Base-by-base conservation (phyloP, 2,888 invertebrate genomes). In the Herminia tarsipennalis region DNA sequence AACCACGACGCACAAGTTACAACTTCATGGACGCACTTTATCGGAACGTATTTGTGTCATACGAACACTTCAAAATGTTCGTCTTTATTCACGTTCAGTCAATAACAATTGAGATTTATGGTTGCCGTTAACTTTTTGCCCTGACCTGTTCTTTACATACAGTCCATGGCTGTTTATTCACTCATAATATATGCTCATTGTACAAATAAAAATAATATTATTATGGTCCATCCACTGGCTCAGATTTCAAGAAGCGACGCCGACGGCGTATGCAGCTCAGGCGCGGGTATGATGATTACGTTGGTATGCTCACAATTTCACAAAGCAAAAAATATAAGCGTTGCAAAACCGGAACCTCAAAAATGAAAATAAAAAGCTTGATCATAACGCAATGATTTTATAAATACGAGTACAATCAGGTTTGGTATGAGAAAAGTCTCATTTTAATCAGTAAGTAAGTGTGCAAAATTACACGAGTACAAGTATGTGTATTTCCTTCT, bases 321-420 rank as follows among this genome's bases (percentile, higher is more conserved):
- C 20, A 32, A 47, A 50, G 43, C 13, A 38, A 56, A 58, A 49
- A 47, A 35, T 25, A 24, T 14, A 51, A 51, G 27, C 44, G 29
- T 53, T 42, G 33, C 29, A 38, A 60, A 56, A 60, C 43, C 41
- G 29, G 44, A 56, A 50, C 59, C 20, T 47, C 34, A 42, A 53
- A 53, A 50, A 32, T 38, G 8, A 42, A 48, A 41, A 52, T 37
- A 52, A 50, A 46, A 42, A 33, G 27, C 45, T 47, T 13, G 25
- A 42, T 52, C 38, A 39, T 22, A 63, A 38, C 18, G 32, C 29
- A 63, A 27, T 43, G 37, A 28, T 43, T 25, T 48, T 43, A 32
- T 25, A 29, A 32, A 27, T 13, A 8, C n/a, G n/a, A n/a, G n/a
- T n/a, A n/a, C n/a, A n/a, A n/a, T n/a, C n/a, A n/a, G n/a, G n/a